Conservation (phyloP, 2,797 vertebrate genomes). For the Pterois miles region DNA sequence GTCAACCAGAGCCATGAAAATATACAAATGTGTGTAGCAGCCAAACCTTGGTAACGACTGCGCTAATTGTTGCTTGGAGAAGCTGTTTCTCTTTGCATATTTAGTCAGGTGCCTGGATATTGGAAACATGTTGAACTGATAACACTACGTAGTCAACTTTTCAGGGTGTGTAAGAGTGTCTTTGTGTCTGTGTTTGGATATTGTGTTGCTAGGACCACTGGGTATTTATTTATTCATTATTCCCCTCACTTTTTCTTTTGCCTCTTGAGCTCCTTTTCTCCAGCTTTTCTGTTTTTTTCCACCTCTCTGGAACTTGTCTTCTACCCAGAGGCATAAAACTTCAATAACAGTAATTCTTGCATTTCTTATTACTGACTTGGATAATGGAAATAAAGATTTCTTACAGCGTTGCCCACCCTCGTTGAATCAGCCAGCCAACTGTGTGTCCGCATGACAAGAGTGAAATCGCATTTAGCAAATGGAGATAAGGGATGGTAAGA, state of each 20-base stretch:
- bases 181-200: constrained; percentile 35
- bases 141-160: constrained; percentile 17
- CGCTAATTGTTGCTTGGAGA: constrained; percentile 46
- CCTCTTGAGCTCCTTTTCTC: constrained; percentile 9
- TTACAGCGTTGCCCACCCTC: not conserved
- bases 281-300: not conserved
- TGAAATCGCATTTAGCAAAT: not conserved
- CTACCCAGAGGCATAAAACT: constrained; percentile 6
- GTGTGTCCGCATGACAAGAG: not conserved
- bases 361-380: constrained; percentile 28
- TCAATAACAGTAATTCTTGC: constrained; percentile 24
- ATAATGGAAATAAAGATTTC: constrained; percentile 37
- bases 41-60: constrained; percentile 24
- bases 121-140: constrained; percentile 60
- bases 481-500: not conserved
- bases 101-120: constrained; percentile 54
- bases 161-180: constrained; percentile 7
- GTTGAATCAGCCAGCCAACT: not conserved
- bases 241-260: not conserved
- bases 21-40: constrained; percentile 47
- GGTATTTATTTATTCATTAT: constrained; percentile 9
- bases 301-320: constrained; percentile 1
- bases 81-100: constrained; percentile 13
- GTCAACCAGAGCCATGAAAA: constrained; percentile 53
- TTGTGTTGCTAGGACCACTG: constrained; percentile 29